These are phyloP conservation scores for Flexamia atlantica DNA, from an alignment of 2,888 invertebrate species.

Conservation along the genomic window DNA sequence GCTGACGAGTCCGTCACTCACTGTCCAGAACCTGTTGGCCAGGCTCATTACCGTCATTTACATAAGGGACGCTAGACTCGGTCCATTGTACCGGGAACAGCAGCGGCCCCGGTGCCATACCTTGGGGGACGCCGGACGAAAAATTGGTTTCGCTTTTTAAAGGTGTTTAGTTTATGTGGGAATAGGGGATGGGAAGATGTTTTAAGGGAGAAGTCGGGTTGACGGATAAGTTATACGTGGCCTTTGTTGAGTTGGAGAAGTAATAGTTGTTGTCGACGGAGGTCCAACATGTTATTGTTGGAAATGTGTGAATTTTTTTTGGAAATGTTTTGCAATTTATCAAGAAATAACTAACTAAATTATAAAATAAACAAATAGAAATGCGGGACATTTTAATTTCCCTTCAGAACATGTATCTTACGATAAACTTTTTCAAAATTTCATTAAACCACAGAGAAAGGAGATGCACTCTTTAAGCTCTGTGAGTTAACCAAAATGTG, in stretches of 20 bases:
- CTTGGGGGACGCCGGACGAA: constrained; percentile 31
- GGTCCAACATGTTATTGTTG: no score
- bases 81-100: constrained; percentile 6
- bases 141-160: constrained; percentile 33
- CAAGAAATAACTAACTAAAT: no score
- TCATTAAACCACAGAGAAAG: no score
- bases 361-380: no score
- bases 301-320: no score
- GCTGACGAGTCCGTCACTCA: constrained; percentile 49
- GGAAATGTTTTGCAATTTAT: no score
- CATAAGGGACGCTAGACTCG: background rate
- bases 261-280: no score
- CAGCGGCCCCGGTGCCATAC: background rate
- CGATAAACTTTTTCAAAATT: no score
- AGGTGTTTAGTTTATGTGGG: constrained; percentile 41
- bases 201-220: background rate
- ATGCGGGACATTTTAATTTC: no score
- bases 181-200: constrained; percentile 7
- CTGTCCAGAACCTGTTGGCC: constrained; percentile 41
- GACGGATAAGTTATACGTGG: background rate
- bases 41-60: constrained; percentile 31
- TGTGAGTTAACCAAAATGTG: no score
- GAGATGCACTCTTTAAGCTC: no score
- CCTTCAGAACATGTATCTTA: no score
- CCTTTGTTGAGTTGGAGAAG: background rate